A percentile compares a stretch with the other conserved stretches of the same genome.
Evolutionary conservation across 2,113 vertebrate genomes (phyloP).

Genomic region (Oryzias curvinotus): DNA sequence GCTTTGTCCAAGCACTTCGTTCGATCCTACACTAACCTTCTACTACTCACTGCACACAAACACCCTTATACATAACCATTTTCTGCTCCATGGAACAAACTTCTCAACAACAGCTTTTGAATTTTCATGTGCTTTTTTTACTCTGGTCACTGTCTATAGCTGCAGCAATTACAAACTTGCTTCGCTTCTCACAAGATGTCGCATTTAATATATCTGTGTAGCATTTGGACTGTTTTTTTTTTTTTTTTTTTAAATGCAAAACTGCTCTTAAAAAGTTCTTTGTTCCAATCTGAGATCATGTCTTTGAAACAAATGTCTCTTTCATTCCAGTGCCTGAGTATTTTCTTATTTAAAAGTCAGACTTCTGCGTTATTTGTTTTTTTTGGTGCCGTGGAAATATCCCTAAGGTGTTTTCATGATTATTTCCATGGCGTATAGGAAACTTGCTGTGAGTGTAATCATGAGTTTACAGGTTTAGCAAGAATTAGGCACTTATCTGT

Average conservation of each 20-base stretch:
- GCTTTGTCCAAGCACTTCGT: constrained; percentile 65
- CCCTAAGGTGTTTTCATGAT: not conserved
- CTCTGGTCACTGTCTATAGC: not conserved
- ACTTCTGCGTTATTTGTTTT: not conserved
- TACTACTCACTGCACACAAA: constrained; percentile 19
- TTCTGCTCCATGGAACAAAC: not conserved
- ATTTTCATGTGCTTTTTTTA: not conserved
- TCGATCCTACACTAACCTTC: constrained; percentile 45
- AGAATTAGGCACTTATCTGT: constrained; percentile 47
- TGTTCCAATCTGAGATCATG: not conserved
- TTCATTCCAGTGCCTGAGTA: not conserved
- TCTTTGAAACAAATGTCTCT: not conserved
- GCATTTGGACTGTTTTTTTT: not conserved
- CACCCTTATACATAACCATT: constrained; percentile 1
- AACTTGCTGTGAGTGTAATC: not conserved
- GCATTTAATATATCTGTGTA: not conserved
- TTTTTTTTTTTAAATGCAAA: not conserved
- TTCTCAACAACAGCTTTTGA: not conserved
- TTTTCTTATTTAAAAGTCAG: not conserved
- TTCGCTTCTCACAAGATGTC: not conserved
- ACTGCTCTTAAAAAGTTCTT: not conserved
- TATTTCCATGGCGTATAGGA: not conserved
- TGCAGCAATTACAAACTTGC: not conserved
- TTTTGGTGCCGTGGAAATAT: constrained; percentile 1
- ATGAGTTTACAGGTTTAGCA: not conserved